Conservation (phyloP, 2,797 vertebrate species). For the Enteromius viviparus region DNA sequence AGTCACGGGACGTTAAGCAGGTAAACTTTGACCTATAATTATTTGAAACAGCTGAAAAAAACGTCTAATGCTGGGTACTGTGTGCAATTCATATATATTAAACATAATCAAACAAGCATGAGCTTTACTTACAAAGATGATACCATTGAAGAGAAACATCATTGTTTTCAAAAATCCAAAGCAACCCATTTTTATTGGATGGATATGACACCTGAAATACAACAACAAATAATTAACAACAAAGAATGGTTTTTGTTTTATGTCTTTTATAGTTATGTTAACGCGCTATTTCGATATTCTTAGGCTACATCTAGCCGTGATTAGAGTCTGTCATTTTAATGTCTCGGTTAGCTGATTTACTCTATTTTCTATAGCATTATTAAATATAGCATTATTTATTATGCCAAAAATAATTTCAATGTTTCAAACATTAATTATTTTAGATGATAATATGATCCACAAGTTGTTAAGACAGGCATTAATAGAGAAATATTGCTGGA, state of each 20-base stretch:
- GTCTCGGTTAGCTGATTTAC: no score
- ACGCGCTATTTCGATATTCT: no score
- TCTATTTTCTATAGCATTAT: no score
- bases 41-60: not conserved
- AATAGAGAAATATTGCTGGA: no score
- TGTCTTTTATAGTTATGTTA: no score
- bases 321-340: no score
- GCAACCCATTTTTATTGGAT: slow-evolving; percentile 73
- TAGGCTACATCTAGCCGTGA: no score
- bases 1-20: not conserved
- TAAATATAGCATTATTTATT: no score
- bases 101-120: not conserved
- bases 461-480: no score
- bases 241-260: not conserved
- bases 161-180: slow-evolving; percentile 78
- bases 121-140: slow-evolving; percentile 82
- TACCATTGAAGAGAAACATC: slow-evolving; percentile 82
- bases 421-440: no score
- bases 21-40: not conserved
- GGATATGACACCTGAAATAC: slow-evolving; percentile 56
- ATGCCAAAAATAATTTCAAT: no score
- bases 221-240: not conserved
- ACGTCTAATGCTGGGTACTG: not conserved
- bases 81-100: not conserved
- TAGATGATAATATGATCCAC: no score